Evolutionary conservation across 2,888 invertebrate genomes (phyloP), one percentile per base, ranked within the genome.

Genomic region (Meliscaeva auricollis): DNA sequence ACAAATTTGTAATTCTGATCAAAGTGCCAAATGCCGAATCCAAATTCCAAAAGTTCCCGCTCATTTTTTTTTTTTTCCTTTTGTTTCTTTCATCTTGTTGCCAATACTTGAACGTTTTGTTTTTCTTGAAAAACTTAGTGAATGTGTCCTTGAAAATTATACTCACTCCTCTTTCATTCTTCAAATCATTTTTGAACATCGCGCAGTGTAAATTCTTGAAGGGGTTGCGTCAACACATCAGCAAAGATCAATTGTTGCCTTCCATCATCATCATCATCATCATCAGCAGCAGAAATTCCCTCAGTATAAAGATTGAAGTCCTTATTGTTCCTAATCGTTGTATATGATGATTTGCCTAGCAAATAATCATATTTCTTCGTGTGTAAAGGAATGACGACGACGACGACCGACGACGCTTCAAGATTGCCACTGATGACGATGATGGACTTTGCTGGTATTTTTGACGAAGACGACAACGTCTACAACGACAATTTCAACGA

Each of bases 181-280:
- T 11, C 50, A 79, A 75, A 26, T 30, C 7, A 75, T 72, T 64
- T n/a, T 22, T 46, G 66, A 60, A 41, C 46, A 72, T 38, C 38
- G 54, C 64, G 41, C 7, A 62, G 60, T 35, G 30, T 52, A 38
- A 54, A 64, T 20, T 69, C 56, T 56, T 26, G 44, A 85, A 85
- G 85, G 83, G 85, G 81, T 85, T 77, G 68, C 81, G 68, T 81
- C 81, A 77, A 76, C 30, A 58, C 20, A 58, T 20, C 62, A 79
- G 54, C 44, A 78, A 44, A 85, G 68, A 77, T 85, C 81, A 77
- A 85, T 85, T 81, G 85, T 85, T 76, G 76, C 80, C 81, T 73
- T 66, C 66, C 35, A 48, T 46, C 26, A 32, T 74, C 38, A 52
- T 26, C 26, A 26, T 26, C 26, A 4, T 26, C 26, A 26, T 26